phyloP scores from a whole-genome alignment of 2,113 vertebrate genomes.

The Petrocephalus microphthalmus region DNA sequence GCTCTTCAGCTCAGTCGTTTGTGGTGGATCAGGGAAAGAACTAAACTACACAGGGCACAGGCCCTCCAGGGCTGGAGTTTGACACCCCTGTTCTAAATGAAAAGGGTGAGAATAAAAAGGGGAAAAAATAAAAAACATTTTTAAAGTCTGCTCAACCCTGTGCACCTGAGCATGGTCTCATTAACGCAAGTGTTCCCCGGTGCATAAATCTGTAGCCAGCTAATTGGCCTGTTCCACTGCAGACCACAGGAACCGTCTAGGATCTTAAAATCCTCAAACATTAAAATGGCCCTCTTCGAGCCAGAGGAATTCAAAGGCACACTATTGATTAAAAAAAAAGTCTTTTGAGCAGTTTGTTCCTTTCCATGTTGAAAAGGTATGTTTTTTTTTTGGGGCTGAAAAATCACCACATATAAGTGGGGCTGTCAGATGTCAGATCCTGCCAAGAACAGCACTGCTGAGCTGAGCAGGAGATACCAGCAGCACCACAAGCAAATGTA shows the following conservation, averaged over 20 bases:
- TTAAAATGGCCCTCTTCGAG: not conserved
- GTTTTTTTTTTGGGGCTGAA: not conserved
- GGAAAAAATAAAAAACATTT: not conserved
- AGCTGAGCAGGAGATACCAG: slow-evolving; percentile 19
- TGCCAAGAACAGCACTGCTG: not conserved
- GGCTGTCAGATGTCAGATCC: not conserved
- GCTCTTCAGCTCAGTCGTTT: too few relatives aligned
- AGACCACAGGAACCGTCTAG: not conserved
- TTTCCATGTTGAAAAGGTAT: not conserved
- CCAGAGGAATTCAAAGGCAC: not conserved
- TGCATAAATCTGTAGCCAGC: not conserved
- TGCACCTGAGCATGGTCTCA: not conserved
- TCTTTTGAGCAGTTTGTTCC: not conserved
- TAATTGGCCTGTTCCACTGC: not conserved
- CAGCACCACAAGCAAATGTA: slow-evolving; percentile 29
- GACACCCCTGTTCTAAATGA: too few relatives aligned
- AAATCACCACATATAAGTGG: not conserved
- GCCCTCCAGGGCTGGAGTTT: too few relatives aligned
- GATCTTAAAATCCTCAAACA: not conserved
- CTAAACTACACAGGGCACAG: too few relatives aligned
- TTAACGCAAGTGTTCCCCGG: not conserved
- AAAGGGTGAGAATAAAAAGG: not conserved
- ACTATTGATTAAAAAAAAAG: not conserved
- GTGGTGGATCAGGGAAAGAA: too few relatives aligned
- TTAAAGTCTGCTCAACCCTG: not conserved